Evolutionary conservation across 2,113 vertebrate species (phyloP).

Genomic region (Meles meles): DNA sequence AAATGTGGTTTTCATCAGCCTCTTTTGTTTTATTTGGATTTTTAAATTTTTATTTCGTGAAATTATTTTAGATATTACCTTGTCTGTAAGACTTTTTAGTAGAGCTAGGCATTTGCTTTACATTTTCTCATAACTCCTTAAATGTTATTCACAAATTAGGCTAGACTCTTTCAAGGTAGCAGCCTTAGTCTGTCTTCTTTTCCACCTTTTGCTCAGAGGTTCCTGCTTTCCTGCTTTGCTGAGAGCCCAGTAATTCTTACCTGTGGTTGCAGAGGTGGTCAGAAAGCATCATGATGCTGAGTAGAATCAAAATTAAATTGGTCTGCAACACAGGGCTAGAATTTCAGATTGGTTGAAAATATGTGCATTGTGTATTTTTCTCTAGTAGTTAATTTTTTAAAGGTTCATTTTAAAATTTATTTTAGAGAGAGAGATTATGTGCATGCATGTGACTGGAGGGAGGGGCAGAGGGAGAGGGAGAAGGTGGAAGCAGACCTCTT

Average conservation of each 20-base stretch:
- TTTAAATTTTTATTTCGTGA: neutral
- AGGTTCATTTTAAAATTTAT: neutral
- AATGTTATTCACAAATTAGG: neutral
- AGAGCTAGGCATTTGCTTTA: neutral
- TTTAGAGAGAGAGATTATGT: neutral
- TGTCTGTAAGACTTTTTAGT: neutral
- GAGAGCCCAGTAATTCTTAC: slow-evolving; percentile 1
- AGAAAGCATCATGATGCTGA: neutral
- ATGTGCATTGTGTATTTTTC: neutral
- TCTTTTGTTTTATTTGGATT: slow-evolving; percentile 8
- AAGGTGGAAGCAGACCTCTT: neutral
- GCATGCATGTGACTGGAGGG: neutral
- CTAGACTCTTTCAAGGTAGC: neutral
- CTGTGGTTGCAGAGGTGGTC: neutral
- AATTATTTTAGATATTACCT: neutral
- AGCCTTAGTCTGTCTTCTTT: slow-evolving; percentile 21
- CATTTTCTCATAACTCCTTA: neutral
- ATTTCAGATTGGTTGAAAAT: slow-evolving; percentile 14
- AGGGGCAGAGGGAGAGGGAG: neutral
- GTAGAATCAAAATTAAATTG: neutral
- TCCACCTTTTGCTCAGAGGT: neutral
- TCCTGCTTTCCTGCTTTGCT: slow-evolving; percentile 15
- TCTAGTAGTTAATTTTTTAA: neutral
- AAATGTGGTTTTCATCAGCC: neutral
- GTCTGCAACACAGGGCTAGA: neutral